Conservation (phyloP, 2,113 vertebrate species). For the Nematolebias whitei region DNA sequence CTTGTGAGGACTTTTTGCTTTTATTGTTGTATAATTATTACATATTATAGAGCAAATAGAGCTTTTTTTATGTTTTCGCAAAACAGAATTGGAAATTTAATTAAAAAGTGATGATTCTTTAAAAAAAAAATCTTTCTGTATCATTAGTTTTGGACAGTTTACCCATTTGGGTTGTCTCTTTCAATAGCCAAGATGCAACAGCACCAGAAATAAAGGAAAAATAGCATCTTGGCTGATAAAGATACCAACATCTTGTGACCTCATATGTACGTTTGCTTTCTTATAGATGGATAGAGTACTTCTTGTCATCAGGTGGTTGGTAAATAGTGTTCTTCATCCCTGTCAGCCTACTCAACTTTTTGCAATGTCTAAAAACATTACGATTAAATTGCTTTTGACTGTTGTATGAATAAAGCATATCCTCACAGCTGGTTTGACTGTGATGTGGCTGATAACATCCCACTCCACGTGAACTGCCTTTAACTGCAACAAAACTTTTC, state of each 20-base stretch:
- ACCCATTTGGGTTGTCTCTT: slow-evolving; percentile 3
- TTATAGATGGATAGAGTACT: slow-evolving; percentile 23
- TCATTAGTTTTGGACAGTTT: not conserved
- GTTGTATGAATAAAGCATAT: not conserved
- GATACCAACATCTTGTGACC: slow-evolving; percentile 6
- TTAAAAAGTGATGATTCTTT: no score
- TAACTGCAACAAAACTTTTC: slow-evolving; percentile 61
- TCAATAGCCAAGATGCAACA: slow-evolving; percentile 9
- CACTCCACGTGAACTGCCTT: slow-evolving; percentile 59
- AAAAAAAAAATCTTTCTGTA: no score
- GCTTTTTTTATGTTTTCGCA: not conserved
- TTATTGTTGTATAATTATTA: not conserved
- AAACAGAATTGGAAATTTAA: not conserved
- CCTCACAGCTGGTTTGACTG: slow-evolving; percentile 57
- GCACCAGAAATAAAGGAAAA: slow-evolving; percentile 13
- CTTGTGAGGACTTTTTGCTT: not conserved
- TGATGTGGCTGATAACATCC: slow-evolving; percentile 54
- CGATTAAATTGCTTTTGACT: not conserved
- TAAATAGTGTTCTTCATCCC: slow-evolving; percentile 21
- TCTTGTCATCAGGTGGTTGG: slow-evolving; percentile 30
- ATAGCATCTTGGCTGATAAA: not conserved
- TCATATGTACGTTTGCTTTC: slow-evolving; percentile 30
- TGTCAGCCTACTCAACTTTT: not conserved
- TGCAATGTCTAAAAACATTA: slow-evolving; percentile 1
- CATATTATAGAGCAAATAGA: not conserved